Conservation (phyloP, 2,113 vertebrate genomes). For the Bambusicola thoracicus region DNA sequence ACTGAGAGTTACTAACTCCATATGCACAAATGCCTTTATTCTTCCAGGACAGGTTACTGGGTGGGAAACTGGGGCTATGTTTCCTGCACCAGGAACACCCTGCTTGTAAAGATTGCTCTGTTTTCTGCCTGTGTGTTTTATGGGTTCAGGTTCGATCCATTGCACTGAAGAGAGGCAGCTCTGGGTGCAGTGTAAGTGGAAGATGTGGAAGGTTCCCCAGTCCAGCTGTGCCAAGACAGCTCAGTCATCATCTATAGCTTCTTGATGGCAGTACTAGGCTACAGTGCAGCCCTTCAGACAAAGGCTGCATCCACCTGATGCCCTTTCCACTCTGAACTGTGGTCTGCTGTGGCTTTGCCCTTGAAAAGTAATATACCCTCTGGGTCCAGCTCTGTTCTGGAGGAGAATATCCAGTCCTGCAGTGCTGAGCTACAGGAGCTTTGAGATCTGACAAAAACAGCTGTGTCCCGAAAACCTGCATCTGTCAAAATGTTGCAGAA, state of each 20-base stretch:
- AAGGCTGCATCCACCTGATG: not conserved
- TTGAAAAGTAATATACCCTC: not conserved
- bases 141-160: not conserved
- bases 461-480: not conserved
- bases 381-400: not conserved
- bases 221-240: not conserved
- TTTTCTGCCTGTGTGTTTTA: not conserved
- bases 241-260: not conserved
- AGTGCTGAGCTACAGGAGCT: not conserved
- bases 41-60: not conserved
- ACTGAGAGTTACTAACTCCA: not conserved
- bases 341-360: not conserved
- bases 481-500: not conserved
- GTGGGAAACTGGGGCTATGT: not conserved
- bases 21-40: not conserved
- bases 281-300: not conserved
- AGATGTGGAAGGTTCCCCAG: not conserved
- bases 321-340: not conserved
- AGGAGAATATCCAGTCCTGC: not conserved
- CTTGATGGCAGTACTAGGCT: not conserved
- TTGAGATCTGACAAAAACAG: not conserved
- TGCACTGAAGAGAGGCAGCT: not conserved
- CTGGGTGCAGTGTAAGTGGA: not conserved
- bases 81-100: not conserved
- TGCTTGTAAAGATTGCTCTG: not conserved